Percentiles rank a stretch among this genome's conserved stretches.
These are phyloP conservation scores for Chymomyza caudatula DNA, from an alignment of 2,888 invertebrate species.

Conservation along the genomic window DNA sequence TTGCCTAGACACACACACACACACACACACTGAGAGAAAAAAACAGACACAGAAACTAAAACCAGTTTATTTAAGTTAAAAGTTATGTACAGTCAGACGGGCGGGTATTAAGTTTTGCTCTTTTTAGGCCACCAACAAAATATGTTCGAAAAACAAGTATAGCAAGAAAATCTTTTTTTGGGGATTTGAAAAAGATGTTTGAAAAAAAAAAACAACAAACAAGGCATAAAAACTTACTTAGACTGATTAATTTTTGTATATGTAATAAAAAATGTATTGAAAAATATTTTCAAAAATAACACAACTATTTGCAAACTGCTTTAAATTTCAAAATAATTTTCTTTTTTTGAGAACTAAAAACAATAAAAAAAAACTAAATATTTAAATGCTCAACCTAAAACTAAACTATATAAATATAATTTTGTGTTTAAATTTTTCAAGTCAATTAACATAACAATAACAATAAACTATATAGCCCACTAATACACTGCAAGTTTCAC, in stretches of 20 bases:
- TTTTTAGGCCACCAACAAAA: slow-evolving; percentile 1
- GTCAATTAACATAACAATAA: slow-evolving; percentile 37
- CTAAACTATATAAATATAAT: background rate
- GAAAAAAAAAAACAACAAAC: slow-evolving; percentile 3
- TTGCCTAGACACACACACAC: slow-evolving; percentile 36
- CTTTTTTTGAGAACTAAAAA: background rate
- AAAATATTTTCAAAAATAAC: slow-evolving; percentile 36
- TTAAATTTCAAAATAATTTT: slow-evolving; percentile 4
- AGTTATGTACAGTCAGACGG: background rate
- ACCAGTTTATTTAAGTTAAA: slow-evolving; percentile 1
- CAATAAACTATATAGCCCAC: slow-evolving; percentile 25
- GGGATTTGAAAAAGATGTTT: background rate
- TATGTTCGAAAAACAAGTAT: slow-evolving; percentile 14
- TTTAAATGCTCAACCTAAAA: background rate
- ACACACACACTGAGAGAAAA: slow-evolving; percentile 25
- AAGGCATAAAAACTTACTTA: slow-evolving; percentile 46
- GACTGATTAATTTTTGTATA: slow-evolving; percentile 73
- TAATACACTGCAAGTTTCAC: slow-evolving; percentile 15
- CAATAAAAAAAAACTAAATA: background rate
- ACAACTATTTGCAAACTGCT: slow-evolving; percentile 31
- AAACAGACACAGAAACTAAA: background rate
- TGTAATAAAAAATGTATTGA: slow-evolving; percentile 38
- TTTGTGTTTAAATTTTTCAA: slow-evolving; percentile 29
- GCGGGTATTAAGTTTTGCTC: slow-evolving; percentile 30
- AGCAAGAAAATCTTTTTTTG: slow-evolving; percentile 32